Base-by-base conservation (phyloP, 2,888 invertebrate species). In the Andrena chrysosceles region DNA sequence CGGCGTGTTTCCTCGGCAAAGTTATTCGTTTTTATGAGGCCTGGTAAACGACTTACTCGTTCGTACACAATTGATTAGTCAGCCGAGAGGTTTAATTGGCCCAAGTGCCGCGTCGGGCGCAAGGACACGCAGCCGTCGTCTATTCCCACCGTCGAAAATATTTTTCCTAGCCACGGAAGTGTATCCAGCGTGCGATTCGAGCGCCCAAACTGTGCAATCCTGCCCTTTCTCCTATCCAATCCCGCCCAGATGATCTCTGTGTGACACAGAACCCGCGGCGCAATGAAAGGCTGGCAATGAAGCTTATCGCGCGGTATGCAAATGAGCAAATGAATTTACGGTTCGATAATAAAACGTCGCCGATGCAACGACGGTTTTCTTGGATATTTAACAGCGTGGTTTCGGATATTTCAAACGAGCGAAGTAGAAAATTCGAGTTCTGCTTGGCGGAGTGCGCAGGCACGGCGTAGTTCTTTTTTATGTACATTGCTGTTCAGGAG, bases 31-130 rank as follows among this genome's bases (percentile, higher is more conserved):
- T 86, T 85, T 81, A 85, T 42, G 59, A 72, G 66, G 62, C 49
- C 33, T 31, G 26, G 77, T 68, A 86, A 86, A 84, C 83, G 63
- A 75, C 64, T 76, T 33, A 54, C 10, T 56, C 69, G 60, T 35
- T 49, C 56, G 66, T 71, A 71, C 74, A 76, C 87, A 87, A 85
- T 87, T 89, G 87, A 89, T 91, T 90, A 85, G 86, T 89, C 87
- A 87, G 84, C 81, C 68, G 79, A 88, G 81, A 82, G 69, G 83
- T 89, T 85, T 89, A 91, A 91, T 91, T 91, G 90, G 87, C 87
- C 84, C 83, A 86, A 90, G 89, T 88, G 84, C 82, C 79, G 75
- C 82, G 84, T 81, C 81, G 77, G 77, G 70, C 70, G 80, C 84
- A 84, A 81, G 79, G 76, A 77, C 71, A 26, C 59, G 48, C 49